Evolutionary conservation across 2,113 vertebrate genomes (phyloP).

Genomic region (Datnioides undecimradiatus): DNA sequence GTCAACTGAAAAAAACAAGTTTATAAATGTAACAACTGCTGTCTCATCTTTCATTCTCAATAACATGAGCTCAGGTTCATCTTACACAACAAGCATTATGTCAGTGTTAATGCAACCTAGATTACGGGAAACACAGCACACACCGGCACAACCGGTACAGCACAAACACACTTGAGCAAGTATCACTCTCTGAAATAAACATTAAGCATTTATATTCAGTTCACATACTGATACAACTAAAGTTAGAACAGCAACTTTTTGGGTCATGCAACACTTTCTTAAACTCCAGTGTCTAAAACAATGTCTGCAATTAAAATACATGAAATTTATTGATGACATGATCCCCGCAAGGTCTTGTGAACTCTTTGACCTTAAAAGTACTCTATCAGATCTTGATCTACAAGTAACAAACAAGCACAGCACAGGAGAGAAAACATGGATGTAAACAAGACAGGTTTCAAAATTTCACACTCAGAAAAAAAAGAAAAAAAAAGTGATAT

Average conservation of each 20-base stretch:
- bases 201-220: no score
- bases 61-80: not conserved
- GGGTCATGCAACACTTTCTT: no score
- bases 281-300: not conserved
- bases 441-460: not conserved
- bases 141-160: not conserved
- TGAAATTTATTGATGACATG: not conserved
- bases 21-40: not conserved
- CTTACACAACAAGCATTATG: not conserved
- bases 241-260: no score
- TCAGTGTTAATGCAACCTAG: not conserved
- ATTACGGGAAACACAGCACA: not conserved
- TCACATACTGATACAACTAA: no score
- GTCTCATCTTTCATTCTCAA: not conserved
- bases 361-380: no score
- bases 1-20: not conserved
- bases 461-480: no score
- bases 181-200: not conserved
- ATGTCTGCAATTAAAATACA: not conserved
- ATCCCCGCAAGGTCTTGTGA: no score
- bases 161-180: not conserved
- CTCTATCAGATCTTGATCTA: no score
- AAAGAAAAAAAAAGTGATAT: not conserved
- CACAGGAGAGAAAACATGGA: not conserved
- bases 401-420: no score